Conservation (phyloP, 2,888 invertebrate species). For the Mycalesis mineus region DNA sequence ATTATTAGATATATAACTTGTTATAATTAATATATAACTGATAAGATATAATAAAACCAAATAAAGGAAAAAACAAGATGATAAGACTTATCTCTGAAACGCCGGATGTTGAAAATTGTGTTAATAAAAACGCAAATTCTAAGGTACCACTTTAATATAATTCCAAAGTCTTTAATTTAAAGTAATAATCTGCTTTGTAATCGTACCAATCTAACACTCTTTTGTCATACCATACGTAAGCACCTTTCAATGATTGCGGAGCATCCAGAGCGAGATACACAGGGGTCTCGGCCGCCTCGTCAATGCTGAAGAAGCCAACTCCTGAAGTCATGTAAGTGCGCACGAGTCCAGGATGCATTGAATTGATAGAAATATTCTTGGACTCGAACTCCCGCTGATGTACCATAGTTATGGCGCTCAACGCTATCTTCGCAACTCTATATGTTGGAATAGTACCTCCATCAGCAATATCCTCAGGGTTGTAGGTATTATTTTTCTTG, state of each 20-base stretch:
- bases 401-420: slow-evolving; percentile 81
- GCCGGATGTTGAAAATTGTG: no score
- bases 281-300: slow-evolving; percentile 76
- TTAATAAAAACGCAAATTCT: no score
- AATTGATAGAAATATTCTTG: slow-evolving; percentile 78
- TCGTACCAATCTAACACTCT: slow-evolving; percentile 76
- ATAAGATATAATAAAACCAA: no score
- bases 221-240: slow-evolving; percentile 80
- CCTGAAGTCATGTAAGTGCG: slow-evolving; percentile 86
- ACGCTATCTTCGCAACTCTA: slow-evolving; percentile 83
- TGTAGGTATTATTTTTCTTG: slow-evolving; percentile 45
- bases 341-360: slow-evolving; percentile 86
- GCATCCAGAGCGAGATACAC: slow-evolving; percentile 74
- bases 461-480: slow-evolving; percentile 31
- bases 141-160: no score
- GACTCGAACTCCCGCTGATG: slow-evolving; percentile 80
- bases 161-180: slow-evolving; percentile 2
- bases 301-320: slow-evolving; percentile 75
- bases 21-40: no score
- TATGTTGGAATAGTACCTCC: slow-evolving; percentile 75
- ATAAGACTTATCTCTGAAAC: no score
- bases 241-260: slow-evolving; percentile 73
- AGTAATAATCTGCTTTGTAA: slow-evolving; percentile 8
- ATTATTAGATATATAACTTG: no score
- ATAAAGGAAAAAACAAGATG: no score